phyloP scores from a whole-genome alignment of 2,888 invertebrate species.

The Troilus luridus region DNA sequence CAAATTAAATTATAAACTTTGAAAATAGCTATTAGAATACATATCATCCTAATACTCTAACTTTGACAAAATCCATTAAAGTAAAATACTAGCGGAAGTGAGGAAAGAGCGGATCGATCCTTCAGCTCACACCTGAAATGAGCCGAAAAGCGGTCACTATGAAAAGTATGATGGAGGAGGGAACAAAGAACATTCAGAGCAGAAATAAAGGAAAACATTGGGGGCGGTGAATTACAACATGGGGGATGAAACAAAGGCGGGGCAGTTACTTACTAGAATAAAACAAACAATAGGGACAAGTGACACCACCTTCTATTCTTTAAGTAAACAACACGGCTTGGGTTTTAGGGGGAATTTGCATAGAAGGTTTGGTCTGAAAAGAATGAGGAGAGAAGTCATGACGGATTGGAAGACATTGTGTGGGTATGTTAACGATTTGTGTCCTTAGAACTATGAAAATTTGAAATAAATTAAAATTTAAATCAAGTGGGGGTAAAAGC shows the following conservation, averaged over 20 bases:
- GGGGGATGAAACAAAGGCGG: neutral
- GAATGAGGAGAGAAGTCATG: neutral
- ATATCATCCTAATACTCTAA: too few species aligned
- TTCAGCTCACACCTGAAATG: neutral
- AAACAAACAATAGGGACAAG: slow-evolving; percentile 15
- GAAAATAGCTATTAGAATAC: too few species aligned
- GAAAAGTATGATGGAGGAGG: neutral
- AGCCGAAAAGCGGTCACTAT: slow-evolving; percentile 1
- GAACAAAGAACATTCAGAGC: neutral
- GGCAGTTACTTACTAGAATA: slow-evolving; percentile 12
- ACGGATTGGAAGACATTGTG: neutral
- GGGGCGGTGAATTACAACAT: neutral
- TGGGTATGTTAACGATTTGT: neutral
- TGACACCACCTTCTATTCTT: neutral
- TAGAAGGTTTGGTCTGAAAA: neutral
- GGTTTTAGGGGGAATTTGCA: neutral
- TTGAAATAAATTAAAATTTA: too few species aligned
- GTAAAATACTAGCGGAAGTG: neutral
- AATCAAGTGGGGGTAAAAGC: too few species aligned
- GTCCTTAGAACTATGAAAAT: too few species aligned
- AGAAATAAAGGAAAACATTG: neutral
- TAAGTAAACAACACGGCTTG: neutral
- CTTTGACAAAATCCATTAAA: too few species aligned
- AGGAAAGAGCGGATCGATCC: neutral
- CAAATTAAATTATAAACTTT: too few species aligned